A percentile compares a stretch with the other conserved stretches of the same genome.
Evolutionary conservation across 2,797 vertebrate genomes (phyloP).

Genomic region (Epinephelus awoara): DNA sequence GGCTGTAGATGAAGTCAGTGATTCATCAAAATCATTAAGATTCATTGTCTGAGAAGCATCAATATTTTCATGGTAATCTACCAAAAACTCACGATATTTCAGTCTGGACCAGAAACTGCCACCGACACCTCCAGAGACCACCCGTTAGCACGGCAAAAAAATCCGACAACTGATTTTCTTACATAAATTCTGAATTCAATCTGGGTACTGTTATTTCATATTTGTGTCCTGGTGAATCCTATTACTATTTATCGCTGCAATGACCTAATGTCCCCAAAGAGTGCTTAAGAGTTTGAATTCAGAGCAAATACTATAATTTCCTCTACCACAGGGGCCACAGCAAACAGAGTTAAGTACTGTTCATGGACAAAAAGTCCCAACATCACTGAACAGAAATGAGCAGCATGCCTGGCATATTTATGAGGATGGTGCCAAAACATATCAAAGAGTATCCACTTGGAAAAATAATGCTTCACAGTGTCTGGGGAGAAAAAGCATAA

Average conservation of each 20-base stretch:
- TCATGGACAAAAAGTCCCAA: constrained; percentile 15
- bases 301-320: constrained; percentile 17
- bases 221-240: not conserved
- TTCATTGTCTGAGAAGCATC: not conserved
- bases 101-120: not conserved
- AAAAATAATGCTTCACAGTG: constrained; percentile 33
- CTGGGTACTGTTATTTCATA: not conserved
- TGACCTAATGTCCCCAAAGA: not conserved
- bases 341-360: not conserved
- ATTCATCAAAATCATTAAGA: not conserved
- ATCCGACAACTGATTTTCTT: not conserved
- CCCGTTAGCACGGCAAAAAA: not conserved
- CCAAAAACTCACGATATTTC: not conserved
- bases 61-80: not conserved
- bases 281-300: not conserved
- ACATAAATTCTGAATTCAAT: not conserved
- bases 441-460: constrained; percentile 13
- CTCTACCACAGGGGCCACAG: not conserved
- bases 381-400: constrained; percentile 26
- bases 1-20: not conserved
- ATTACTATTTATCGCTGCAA: not conserved
- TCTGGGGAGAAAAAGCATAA: constrained; percentile 29
- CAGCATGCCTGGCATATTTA: constrained; percentile 15
- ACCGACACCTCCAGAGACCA: not conserved
- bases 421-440: constrained; percentile 9